Evolutionary conservation across 2,888 invertebrate genomes (phyloP), one percentile per base, ranked within the genome.

Genomic region (Ophioninae sp.): DNA sequence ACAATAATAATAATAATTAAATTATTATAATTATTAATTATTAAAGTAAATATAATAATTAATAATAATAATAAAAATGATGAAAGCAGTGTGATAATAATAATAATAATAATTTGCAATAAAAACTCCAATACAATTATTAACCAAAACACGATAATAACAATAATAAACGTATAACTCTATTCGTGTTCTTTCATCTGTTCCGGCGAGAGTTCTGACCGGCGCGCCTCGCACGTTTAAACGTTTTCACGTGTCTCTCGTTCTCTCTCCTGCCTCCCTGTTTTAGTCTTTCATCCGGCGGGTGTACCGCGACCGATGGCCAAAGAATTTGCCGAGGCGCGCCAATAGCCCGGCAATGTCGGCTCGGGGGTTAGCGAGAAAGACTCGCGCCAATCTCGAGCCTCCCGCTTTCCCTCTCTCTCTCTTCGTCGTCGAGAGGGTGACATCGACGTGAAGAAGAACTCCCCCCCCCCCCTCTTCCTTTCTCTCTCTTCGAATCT

Each of bases 281-380:
- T 68, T 21, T 69, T 30, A 30, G 64, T 73, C 44, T 62, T 30
- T n/a, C 44, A 23, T 44, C 39, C 21, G 6, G 57, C 74, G 74
- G 64, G 74, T 30, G 56, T 56, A 23, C 64, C 7, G 75, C 81
- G 74, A 39, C 56, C 74, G 70, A 77, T 85, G 81, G 86, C 87
- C 89, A 86, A 90, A 87, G 89, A 90, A 89, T 90, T 87, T 84
- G 85, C 82, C 82, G 83, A 84, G 81, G 84, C 86, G 86, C 87
- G 88, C 89, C 88, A 89, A 89, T 87, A 86, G 85, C 84, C 88
- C 85, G 87, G 81, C 83, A 75, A 81, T 81, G 83, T 81, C 83
- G 83, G 74, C 65, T 65, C 67, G 81, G 64, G 72, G 65, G 62
- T 77, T 81, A 84, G 84, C 84, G 81, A 83, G 81, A 83, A 68